Base-by-base conservation (phyloP, 1,140 invertebrate genomes). In the Telenomus remus region DNA sequence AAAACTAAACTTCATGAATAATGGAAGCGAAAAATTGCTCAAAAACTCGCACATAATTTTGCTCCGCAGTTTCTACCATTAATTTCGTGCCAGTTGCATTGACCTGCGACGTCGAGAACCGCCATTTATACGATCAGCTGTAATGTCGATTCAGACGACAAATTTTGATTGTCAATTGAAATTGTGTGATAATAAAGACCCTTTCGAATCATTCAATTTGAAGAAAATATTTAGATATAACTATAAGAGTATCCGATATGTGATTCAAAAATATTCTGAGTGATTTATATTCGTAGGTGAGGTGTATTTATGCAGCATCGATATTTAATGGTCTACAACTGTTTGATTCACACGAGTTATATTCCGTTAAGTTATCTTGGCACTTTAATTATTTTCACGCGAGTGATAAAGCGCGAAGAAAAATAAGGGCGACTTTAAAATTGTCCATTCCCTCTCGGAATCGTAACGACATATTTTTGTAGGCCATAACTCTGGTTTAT, bases 401-500 rank as follows among this genome's bases (percentile, higher is more conserved):
- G 27, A 53, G 13, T 0, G 11, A 7, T 37, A 43, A 46, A 56
- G 49, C 39, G 33, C 37, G 59, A 57, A 43, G 72, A 63, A 78
- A 79, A 81, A 69, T 80, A 84, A 81, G 76, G 76, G 79, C 77
- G 70, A 70, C 71, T 82, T 84, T 83, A 82, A 79, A 81, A 79
- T 77, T 74, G 72, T 78, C 81, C 79, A 14, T 27, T 43, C 39
- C 14, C 63, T 80, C 79, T 77, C 65, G 64, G 27, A 54, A 68
- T 73, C 66, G 73, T 80, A 83, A 81, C 71, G 80, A 78, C 81
- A 82, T 78, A 84, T 85, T 85, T 84, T 82, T 79, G 78, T 65
- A 76, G 60, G 54, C 68, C 78, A 79, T 87, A 87, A 87, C 80
- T 86, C 83, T 76, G 68, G 79, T 86, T 87, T 87, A 87, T 86